Evolutionary conservation across 2,797 vertebrate species (phyloP).

Genomic region (Peromyscus melanophrys): DNA sequence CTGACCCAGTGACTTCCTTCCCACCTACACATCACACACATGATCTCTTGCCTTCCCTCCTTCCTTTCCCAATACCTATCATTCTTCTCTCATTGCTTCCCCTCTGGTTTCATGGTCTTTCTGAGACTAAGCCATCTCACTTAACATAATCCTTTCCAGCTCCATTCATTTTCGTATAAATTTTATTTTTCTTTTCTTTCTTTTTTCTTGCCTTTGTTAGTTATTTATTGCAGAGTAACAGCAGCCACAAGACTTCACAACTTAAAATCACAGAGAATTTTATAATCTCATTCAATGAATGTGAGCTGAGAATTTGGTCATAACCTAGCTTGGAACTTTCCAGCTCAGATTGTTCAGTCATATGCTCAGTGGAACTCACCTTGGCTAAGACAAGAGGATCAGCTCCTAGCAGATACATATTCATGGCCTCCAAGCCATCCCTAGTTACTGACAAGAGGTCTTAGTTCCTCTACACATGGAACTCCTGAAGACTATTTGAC

Average conservation of each 20-base stretch:
- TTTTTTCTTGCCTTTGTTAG: background rate
- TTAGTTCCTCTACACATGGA: background rate
- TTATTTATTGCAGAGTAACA: slow-evolving; percentile 5
- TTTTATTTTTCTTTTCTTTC: no score
- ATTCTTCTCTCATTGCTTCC: background rate
- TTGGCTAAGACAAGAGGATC: background rate
- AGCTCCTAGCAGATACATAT: fast-evolving
- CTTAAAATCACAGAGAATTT: background rate
- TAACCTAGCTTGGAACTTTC: background rate
- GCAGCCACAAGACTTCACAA: background rate
- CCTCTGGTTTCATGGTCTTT: background rate
- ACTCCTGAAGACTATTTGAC: background rate
- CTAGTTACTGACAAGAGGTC: background rate
- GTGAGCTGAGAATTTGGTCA: background rate
- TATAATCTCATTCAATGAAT: background rate
- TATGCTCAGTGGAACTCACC: fast-evolving
- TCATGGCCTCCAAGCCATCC: background rate
- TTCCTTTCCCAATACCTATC: background rate
- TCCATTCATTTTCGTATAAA: background rate
- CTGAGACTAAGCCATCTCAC: background rate
- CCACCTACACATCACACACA: no score
- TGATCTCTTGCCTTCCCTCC: background rate
- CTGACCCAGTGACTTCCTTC: background rate
- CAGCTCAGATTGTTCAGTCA: background rate
- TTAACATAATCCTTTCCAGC: background rate